Evolutionary conservation across 2,797 vertebrate genomes (phyloP).

Genomic region (Tenualosa ilisha): DNA sequence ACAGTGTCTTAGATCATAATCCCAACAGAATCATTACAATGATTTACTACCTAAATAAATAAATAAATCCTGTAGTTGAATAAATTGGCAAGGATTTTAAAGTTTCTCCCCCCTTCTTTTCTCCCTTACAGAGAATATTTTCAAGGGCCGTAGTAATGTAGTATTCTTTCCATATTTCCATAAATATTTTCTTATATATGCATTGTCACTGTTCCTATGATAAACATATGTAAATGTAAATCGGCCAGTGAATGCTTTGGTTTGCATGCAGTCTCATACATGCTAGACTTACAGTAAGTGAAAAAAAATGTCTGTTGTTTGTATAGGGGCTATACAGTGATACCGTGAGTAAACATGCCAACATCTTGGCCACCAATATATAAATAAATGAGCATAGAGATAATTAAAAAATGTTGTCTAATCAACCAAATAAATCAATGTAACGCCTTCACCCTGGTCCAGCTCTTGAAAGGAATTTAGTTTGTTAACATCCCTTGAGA

Average conservation of each 20-base stretch:
- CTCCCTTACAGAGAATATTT: neutral
- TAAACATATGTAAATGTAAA: neutral
- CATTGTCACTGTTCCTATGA: neutral
- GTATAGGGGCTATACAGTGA: neutral
- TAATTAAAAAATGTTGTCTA: no score
- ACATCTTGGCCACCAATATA: no score
- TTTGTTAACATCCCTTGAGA: no score
- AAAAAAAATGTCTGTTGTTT: neutral
- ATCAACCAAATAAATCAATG: no score
- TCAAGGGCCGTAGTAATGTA: neutral
- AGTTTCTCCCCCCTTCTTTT: neutral
- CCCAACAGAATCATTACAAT: constrained; percentile 73
- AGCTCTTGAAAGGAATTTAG: no score
- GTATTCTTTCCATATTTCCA: neutral
- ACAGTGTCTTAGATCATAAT: constrained; percentile 73
- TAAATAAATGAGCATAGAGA: no score
- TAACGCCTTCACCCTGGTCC: no score
- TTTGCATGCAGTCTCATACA: neutral
- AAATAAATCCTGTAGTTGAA: constrained; percentile 19
- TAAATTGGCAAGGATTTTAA: constrained; percentile 1
- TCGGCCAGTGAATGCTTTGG: neutral
- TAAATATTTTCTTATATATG: neutral
- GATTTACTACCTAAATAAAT: constrained; percentile 70
- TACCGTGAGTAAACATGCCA: no score
- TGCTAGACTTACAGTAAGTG: neutral